phyloP scores from a whole-genome alignment of 2,888 invertebrate species.

The Capitulum mitella region DNA sequence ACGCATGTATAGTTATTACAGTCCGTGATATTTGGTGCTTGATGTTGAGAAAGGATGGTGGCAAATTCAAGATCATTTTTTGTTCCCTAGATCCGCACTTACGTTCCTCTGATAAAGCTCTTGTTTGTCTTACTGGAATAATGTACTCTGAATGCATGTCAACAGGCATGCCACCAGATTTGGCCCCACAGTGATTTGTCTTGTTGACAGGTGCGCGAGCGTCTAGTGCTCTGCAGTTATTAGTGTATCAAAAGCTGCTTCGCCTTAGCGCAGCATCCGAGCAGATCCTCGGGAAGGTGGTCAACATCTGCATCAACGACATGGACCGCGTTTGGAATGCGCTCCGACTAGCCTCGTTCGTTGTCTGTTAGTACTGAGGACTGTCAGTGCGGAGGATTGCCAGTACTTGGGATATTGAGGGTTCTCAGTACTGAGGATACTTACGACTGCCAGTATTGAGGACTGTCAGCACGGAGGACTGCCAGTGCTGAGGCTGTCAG shows the following conservation, averaged over 20 bases:
- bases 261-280: slow-evolving; percentile 42
- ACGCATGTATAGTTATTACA: no score
- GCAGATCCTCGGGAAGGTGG: slow-evolving; percentile 44
- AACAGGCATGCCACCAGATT: no score
- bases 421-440: neutral
- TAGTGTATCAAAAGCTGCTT: slow-evolving; percentile 45
- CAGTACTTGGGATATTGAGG: no score
- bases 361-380: slow-evolving; percentile 39
- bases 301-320: slow-evolving; percentile 43
- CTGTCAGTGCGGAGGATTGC: neutral
- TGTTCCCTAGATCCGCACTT: no score
- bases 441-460: neutral
- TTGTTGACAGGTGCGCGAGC: slow-evolving; percentile 38
- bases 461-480: neutral
- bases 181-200: no score
- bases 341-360: slow-evolving; percentile 41
- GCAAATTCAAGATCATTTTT: no score
- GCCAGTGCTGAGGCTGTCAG: neutral
- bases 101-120: no score
- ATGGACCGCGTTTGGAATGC: slow-evolving; percentile 44
- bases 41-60: no score
- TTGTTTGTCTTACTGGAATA: no score
- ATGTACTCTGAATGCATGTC: no score
- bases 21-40: no score
- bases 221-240: slow-evolving; percentile 39